A percentile compares a stretch with the other conserved stretches of the same genome.
These are phyloP conservation scores for Cephus rjabovi DNA, from an alignment of 2,888 invertebrate species.

Conservation along the genomic window DNA sequence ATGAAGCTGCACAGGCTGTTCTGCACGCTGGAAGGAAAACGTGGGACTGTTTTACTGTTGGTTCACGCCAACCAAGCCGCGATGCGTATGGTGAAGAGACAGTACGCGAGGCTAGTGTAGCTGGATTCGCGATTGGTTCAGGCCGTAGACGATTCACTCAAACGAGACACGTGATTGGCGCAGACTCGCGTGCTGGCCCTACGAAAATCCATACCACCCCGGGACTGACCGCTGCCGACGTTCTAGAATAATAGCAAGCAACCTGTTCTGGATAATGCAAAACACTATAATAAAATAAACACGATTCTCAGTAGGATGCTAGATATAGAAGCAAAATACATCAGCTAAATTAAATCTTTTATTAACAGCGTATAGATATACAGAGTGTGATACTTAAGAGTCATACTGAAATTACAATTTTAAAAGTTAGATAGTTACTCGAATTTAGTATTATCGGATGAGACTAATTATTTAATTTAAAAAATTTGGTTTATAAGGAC, in stretches of 20 bases:
- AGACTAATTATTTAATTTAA: neutral
- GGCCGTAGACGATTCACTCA: neutral
- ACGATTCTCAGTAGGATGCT: neutral
- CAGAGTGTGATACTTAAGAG: neutral
- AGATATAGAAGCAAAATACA: neutral
- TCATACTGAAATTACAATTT: neutral
- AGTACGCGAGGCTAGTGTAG: neutral
- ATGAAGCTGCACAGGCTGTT: neutral
- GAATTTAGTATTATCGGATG: neutral
- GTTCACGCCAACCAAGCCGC: neutral
- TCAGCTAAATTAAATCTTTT: neutral
- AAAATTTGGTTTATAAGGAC: neutral
- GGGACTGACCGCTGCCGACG: neutral
- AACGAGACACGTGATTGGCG: constrained; percentile 41
- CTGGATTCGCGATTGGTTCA: neutral
- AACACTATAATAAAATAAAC: neutral
- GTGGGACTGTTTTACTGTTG: neutral
- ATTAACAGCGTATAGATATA: neutral
- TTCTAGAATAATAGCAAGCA: neutral
- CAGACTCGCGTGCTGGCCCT: constrained; percentile 42
- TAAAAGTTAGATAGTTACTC: neutral
- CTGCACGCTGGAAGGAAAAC: neutral
- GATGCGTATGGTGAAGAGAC: constrained; percentile 1
- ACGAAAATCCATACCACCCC: constrained; percentile 54
- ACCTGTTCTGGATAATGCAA: neutral